Conservation (phyloP, 2,113 vertebrate genomes). For the Lampris incognitus region DNA sequence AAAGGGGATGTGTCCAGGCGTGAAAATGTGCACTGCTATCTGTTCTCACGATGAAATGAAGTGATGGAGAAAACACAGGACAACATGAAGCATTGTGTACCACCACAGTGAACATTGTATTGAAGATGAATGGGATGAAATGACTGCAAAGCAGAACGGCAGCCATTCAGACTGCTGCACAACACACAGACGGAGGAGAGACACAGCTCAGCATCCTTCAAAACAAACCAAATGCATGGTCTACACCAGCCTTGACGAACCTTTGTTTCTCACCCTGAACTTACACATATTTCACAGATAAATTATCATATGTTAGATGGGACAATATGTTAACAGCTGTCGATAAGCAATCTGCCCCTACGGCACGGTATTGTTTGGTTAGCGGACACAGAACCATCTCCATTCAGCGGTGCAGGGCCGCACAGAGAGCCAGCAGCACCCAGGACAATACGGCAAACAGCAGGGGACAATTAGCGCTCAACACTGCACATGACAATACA, state of each 20-base stretch:
- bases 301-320: conserved; percentile 45
- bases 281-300: conserved; percentile 49
- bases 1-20: too few relatives aligned
- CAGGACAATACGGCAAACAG: conserved; percentile 69
- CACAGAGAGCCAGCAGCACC: conserved; percentile 50
- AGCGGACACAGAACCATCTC: conserved; percentile 69
- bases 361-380: conserved; percentile 53
- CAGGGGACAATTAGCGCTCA: conserved; percentile 57
- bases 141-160: neutral
- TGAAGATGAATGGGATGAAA: neutral
- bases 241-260: neutral
- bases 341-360: conserved; percentile 63
- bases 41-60: too few relatives aligned
- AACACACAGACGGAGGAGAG: neutral
- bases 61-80: conserved; percentile 21
- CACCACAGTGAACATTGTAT: neutral
- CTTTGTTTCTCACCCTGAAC: neutral
- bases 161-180: neutral
- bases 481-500: conserved; percentile 72
- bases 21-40: too few relatives aligned
- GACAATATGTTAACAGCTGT: conserved; percentile 69
- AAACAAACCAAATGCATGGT: too few relatives aligned
- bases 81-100: neutral
- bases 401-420: conserved; percentile 62
- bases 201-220: neutral